Evolutionary conservation across 2,888 invertebrate genomes (phyloP).

Genomic region (Coelinius sp.): DNA sequence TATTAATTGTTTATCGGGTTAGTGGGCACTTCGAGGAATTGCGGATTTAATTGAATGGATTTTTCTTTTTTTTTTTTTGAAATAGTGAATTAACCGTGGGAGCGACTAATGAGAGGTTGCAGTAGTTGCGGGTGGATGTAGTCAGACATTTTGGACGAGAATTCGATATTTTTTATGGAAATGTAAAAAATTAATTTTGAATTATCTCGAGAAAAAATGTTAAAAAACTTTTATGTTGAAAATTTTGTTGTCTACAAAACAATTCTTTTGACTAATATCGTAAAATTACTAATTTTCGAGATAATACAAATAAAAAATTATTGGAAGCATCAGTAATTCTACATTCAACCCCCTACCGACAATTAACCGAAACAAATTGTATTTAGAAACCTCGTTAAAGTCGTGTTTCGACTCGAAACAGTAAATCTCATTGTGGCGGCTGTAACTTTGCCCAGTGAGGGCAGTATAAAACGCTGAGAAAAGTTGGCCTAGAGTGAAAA

Average conservation of each 20-base stretch:
- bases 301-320: not conserved
- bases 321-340: constrained; percentile 51
- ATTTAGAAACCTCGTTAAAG: constrained; percentile 61
- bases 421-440: constrained; percentile 48
- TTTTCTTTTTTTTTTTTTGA: too few relatives aligned
- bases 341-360: constrained; percentile 50
- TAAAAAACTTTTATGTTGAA: too few relatives aligned
- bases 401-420: constrained; percentile 48
- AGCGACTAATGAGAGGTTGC: not conserved
- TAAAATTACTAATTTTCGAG: too few relatives aligned
- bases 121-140: too few relatives aligned
- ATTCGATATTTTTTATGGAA: not conserved
- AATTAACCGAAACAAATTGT: constrained; percentile 62
- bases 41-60: not conserved
- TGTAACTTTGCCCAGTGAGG: constrained; percentile 42
- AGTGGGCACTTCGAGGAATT: not conserved
- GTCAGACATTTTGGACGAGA: too few relatives aligned
- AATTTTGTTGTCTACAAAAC: too few relatives aligned
- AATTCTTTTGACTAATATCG: too few relatives aligned
- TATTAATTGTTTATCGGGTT: not conserved
- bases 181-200: too few relatives aligned
- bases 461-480: not conserved
- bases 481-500: not conserved
- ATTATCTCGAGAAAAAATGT: too few relatives aligned
- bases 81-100: not conserved